Evolutionary conservation across 2,797 vertebrate genomes (phyloP).

Genomic region (Hozukius guyotensis): DNA sequence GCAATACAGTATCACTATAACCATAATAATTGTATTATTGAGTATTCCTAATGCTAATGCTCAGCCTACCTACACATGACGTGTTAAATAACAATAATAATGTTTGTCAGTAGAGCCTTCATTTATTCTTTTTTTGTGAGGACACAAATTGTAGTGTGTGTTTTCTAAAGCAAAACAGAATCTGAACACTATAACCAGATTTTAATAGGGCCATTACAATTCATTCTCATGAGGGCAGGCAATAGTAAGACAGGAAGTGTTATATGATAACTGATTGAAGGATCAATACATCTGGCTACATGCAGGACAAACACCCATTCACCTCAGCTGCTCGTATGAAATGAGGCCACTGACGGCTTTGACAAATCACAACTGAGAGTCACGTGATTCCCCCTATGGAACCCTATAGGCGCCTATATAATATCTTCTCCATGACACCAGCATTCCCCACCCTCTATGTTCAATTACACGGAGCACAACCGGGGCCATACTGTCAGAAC

Average conservation of each 20-base stretch:
- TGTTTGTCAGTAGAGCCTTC: neutral
- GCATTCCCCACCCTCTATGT: slow-evolving; percentile 1
- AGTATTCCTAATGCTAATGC: neutral
- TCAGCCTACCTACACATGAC: neutral
- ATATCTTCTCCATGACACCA: slow-evolving; percentile 12
- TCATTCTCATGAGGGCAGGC: slow-evolving; percentile 23
- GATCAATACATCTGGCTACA: slow-evolving; percentile 61
- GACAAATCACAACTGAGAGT: slow-evolving; percentile 44
- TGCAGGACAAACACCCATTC: slow-evolving; percentile 51
- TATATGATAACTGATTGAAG: slow-evolving; percentile 43
- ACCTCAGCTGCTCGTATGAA: slow-evolving; percentile 38
- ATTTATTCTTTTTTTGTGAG: neutral
- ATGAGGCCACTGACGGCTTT: slow-evolving; percentile 39
- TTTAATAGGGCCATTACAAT: slow-evolving; percentile 32
- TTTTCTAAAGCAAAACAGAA: slow-evolving; percentile 3
- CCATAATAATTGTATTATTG: neutral
- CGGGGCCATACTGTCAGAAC: slow-evolving; percentile 1
- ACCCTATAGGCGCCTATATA: slow-evolving; percentile 40
- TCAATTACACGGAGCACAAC: slow-evolving; percentile 11
- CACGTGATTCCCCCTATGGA: slow-evolving; percentile 16
- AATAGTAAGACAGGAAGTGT: slow-evolving; percentile 52
- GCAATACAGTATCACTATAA: neutral
- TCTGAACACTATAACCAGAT: slow-evolving; percentile 4
- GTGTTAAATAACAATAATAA: neutral
- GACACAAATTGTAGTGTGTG: neutral